Base-by-base conservation (phyloP, 2,113 vertebrate genomes). In the Nesogale talazaci region DNA sequence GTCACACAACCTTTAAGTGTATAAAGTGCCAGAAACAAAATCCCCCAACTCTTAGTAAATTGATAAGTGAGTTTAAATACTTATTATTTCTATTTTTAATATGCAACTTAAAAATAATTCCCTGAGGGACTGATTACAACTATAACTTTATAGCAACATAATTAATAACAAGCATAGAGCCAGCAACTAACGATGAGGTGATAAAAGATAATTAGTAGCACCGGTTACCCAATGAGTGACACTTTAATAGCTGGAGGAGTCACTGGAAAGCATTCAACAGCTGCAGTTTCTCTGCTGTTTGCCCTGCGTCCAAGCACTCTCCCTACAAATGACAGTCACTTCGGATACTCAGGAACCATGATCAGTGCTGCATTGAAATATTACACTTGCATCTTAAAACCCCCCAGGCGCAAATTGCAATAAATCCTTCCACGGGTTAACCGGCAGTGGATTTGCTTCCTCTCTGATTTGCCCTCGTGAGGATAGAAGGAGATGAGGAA, bases 181-280 rank as follows among this genome's bases (percentile, higher is more conserved):
- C 52, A 95, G 83, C 52, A 90, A 70, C 75, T 95, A 95, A 89
- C 46, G 12, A 92, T 86, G 77, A 94, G 20, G 6, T 31, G 93
- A 95, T 69, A 87, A 83, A 83, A 95, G 80, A 84, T 93, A 97
- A 96, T 93, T 92, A 97, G 83, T 11, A 94, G 72, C 57, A 92
- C 89, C 77, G 77, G 67, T 93, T 83, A 94, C 83, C 57, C 92
- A 96, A 80, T 85, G 81, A 86, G 20, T 77, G 69, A 31, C 22
- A 67, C 79, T 96, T 95, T 59, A 89, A 96, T 84, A 79, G 90
- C 75, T 76, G 89, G 2, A 67, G 94, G 36, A 72, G 46, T 92
- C 90, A 88, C 80, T 82, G 72, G 81, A 86, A 86, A 74, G 38
- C 42, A 40, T 31, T 25, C 14, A 0, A 61, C 1, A 20, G 11